Percentiles rank a stretch among this genome's conserved stretches.
Evolutionary conservation across 2,888 invertebrate genomes (phyloP).

Genomic region (Xanthorhoe designata): DNA sequence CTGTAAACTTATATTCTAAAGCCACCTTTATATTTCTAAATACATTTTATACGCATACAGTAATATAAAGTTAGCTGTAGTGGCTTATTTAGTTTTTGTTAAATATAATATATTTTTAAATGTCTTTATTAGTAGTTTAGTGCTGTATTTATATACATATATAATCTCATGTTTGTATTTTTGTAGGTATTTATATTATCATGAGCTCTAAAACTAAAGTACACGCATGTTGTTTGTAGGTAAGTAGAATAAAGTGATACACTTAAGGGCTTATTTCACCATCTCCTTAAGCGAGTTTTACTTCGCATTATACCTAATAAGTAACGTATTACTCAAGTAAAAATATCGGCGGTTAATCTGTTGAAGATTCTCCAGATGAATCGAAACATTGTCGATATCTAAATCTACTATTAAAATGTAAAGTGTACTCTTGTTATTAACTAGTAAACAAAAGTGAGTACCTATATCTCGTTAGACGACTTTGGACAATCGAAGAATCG

Average conservation of each 20-base stretch:
- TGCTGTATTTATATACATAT: neutral
- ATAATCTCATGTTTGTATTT: conserved; percentile 22
- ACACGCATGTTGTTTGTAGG: conserved; percentile 7
- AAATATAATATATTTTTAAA: conserved; percentile 6
- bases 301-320: too few relatives aligned
- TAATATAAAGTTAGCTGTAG: neutral
- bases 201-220: conserved; percentile 13
- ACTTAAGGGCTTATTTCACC: neutral
- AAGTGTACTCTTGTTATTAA: too few relatives aligned
- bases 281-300: neutral
- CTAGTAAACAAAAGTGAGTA: too few relatives aligned
- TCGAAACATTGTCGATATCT: too few relatives aligned
- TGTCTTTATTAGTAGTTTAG: neutral
- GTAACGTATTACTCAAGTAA: too few relatives aligned
- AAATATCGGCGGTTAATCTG: too few relatives aligned
- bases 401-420: too few relatives aligned
- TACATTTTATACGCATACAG: neutral
- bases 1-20: neutral
- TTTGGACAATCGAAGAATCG: neutral
- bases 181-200: conserved; percentile 21
- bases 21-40: neutral
- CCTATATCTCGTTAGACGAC: too few relatives aligned
- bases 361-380: too few relatives aligned
- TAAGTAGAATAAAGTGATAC: conserved; percentile 13
- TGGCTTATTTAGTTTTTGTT: conserved; percentile 4